A percentile compares a stretch with the other conserved stretches of the same genome.
These are phyloP conservation scores for Oedothorax gibbosus DNA, from an alignment of 1,140 invertebrate species.

Conservation along the genomic window DNA sequence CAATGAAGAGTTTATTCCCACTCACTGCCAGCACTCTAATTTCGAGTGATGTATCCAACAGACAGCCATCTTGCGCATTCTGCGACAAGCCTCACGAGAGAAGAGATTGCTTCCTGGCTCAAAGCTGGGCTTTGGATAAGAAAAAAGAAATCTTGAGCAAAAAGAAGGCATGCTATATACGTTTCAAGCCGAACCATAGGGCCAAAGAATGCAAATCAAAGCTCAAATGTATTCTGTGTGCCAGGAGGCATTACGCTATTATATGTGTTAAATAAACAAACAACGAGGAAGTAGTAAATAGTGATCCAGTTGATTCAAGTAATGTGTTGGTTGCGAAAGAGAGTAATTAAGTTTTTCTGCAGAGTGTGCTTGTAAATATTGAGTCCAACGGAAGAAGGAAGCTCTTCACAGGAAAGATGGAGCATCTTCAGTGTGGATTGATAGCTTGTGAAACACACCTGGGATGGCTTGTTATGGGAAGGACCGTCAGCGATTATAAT, in stretches of 20 bases:
- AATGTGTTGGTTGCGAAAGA: neutral
- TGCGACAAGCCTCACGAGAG: too few species aligned
- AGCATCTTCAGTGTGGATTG: too few species aligned
- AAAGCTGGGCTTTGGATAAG: constrained; percentile 28
- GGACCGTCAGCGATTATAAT: too few species aligned
- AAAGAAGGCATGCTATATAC: constrained; percentile 12
- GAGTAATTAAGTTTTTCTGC: constrained; percentile 14
- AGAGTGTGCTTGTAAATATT: neutral
- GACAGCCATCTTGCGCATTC: too few species aligned
- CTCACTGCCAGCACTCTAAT: neutral
- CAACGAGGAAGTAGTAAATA: neutral
- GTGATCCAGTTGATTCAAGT: neutral
- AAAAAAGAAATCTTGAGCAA: constrained; percentile 5
- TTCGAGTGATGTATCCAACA: neutral
- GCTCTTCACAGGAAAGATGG: too few species aligned
- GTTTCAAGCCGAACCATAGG: too few species aligned
- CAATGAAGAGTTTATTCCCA: neutral
- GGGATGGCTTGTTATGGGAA: too few species aligned
- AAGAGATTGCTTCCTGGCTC: too few species aligned
- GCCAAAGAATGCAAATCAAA: too few species aligned
- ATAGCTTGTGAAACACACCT: too few species aligned
- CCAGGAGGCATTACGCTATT: neutral
- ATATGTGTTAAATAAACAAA: neutral
- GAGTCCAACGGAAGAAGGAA: neutral
- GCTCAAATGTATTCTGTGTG: too few species aligned